Base-by-base conservation (phyloP, 2,113 vertebrate species). In the Anolis sagrei region DNA sequence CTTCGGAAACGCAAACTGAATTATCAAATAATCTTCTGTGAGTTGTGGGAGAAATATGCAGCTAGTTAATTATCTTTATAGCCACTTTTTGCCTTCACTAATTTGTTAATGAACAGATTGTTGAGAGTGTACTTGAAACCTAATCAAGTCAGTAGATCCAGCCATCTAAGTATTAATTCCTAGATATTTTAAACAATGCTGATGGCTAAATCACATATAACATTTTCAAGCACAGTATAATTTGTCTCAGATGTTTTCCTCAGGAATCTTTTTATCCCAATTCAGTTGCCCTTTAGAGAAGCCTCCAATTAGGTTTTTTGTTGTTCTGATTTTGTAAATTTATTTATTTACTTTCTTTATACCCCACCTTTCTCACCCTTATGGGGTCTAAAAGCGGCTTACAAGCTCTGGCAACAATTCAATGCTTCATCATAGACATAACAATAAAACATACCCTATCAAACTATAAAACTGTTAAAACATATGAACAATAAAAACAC, bases 41-140 rank as follows among this genome's bases (percentile, higher is more conserved):
- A 58, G 7, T 66, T 64, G 2, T 49, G 21, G 48, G 69, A 87
- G 2, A 29, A 90, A 73, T 2, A n/a, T 79, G 39, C 16, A 49
- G 23, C 70, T 78, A 7, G 19, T 25, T 34, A 39, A 27, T 11
- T 86, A 32, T 70, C 78, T 16, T 77, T 74, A 81, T 76, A 32
- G 23, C 8, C 25, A 66, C 3, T 76, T 77, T 7, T 64, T 86
- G 36, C 27, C 2, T 80, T 82, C 78, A 58, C 64, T 83, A 70
- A 83, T 83, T 83, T 83, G 51, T 74, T 85, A 82, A 79, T 5
- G 4, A 4, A 66, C 1, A n/a, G 49, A 51, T 85, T 32, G 10
- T 6, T 69, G 1, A 78, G 72, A 84, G 29, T 36, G 13, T 5
- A 13, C 23, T 74, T 83, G 39, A 5, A 44, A 68, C 13, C 2